phyloP scores from a whole-genome alignment of 2,113 vertebrate genomes.

The Tragelaphus buxtoni region DNA sequence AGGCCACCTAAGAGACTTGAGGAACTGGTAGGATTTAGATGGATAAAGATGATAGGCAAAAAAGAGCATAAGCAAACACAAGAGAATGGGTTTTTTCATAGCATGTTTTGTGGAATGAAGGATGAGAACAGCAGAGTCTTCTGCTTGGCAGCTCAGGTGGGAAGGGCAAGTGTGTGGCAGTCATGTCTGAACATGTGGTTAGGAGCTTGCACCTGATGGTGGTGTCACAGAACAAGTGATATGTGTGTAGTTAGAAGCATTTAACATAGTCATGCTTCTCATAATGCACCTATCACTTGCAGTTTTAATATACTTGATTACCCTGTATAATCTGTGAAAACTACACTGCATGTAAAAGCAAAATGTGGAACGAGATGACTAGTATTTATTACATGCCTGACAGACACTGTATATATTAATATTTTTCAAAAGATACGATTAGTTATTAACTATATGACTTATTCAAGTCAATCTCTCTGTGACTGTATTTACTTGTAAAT shows the following conservation, averaged over 20 bases:
- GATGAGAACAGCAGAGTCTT: background rate
- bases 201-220: background rate
- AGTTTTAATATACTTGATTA: background rate
- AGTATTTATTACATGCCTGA: background rate
- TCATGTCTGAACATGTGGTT: background rate
- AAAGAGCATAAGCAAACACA: background rate
- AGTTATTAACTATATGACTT: background rate
- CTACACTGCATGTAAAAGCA: background rate
- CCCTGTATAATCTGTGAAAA: background rate
- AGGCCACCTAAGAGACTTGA: background rate
- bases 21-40: background rate
- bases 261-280: background rate
- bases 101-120: background rate
- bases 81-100: background rate
- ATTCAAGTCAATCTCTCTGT: constrained; percentile 5
- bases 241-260: background rate
- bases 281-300: background rate
- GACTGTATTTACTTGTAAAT: constrained; percentile 3
- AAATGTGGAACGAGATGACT: background rate
- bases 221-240: background rate
- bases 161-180: background rate
- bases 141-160: background rate
- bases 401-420: background rate
- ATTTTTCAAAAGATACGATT: background rate
- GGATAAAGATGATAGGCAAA: background rate